A percentile compares a stretch with the other conserved stretches of the same genome.
phyloP scores from a whole-genome alignment of 1,140 invertebrate genomes.

The Neoseiulus cucumeris region DNA sequence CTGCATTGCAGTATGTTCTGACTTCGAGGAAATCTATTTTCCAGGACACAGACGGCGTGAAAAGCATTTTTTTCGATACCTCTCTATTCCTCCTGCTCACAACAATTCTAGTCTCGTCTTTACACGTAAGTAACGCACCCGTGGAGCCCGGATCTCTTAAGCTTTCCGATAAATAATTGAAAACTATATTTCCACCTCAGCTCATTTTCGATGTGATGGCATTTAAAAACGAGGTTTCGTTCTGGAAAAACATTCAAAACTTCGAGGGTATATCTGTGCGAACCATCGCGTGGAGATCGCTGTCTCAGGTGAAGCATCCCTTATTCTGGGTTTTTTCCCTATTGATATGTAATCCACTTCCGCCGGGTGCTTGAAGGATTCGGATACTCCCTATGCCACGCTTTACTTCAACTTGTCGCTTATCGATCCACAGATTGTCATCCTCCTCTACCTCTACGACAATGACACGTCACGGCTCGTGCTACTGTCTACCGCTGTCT shows the following conservation, averaged over 20 bases:
- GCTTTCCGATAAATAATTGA: background rate
- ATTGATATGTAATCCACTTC: background rate
- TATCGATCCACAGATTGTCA: slow-evolving; percentile 34
- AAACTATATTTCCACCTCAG: slow-evolving; percentile 35
- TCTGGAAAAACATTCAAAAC: slow-evolving; percentile 63
- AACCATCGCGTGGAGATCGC: slow-evolving; percentile 73
- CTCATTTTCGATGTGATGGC: slow-evolving; percentile 86
- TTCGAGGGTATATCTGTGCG: slow-evolving; percentile 71
- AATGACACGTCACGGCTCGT: slow-evolving; percentile 78
- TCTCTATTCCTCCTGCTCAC: slow-evolving; percentile 76
- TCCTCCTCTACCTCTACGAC: slow-evolving; percentile 81
- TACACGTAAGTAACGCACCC: slow-evolving; percentile 85
- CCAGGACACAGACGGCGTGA: slow-evolving; percentile 70
- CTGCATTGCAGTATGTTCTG: no score
- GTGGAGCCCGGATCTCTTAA: no score
- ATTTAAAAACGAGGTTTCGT: slow-evolving; percentile 92
- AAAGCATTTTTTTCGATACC: slow-evolving; percentile 85
- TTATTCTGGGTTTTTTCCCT: background rate
- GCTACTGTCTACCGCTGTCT: slow-evolving; percentile 62
- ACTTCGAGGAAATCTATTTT: no score
- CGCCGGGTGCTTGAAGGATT: no score
- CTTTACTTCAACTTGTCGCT: no score
- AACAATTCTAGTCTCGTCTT: slow-evolving; percentile 72
- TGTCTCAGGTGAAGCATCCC: slow-evolving; percentile 43
- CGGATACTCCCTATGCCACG: no score